Conservation (phyloP, 2,888 invertebrate genomes). For the Electrophaes corylata region DNA sequence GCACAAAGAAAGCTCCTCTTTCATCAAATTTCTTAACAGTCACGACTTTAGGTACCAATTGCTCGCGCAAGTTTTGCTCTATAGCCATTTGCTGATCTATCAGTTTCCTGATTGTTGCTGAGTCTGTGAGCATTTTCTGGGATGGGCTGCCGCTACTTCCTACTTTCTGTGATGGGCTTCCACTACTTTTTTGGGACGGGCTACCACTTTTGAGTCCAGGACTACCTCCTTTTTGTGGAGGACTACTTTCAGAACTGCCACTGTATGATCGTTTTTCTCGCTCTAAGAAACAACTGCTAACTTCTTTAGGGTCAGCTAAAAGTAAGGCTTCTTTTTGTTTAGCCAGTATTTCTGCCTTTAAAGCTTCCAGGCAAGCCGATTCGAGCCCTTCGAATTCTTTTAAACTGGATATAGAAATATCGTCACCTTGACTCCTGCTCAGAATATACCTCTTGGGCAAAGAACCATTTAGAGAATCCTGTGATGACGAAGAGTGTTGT, state of each 20-base stretch:
- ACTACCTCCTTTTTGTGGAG: constrained; percentile 80
- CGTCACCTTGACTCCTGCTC: constrained; percentile 92
- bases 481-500: constrained; percentile 90
- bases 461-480: constrained; percentile 94
- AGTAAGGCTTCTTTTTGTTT: constrained; percentile 93
- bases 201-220: constrained; percentile 76
- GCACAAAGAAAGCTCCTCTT: constrained; percentile 77
- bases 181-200: constrained; percentile 75
- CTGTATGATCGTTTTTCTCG: constrained; percentile 80
- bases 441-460: constrained; percentile 89
- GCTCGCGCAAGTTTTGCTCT: constrained; percentile 70
- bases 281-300: constrained; percentile 77
- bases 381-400: constrained; percentile 97
- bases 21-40: constrained; percentile 79
- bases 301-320: constrained; percentile 83
- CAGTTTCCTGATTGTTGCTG: constrained; percentile 75
- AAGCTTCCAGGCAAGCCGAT: constrained; percentile 93
- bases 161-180: constrained; percentile 76
- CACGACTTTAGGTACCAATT: constrained; percentile 71
- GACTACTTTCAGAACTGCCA: constrained; percentile 86
- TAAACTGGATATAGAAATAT: constrained; percentile 93
- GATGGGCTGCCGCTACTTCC: constrained; percentile 77
- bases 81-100: constrained; percentile 80
- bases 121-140: constrained; percentile 76
- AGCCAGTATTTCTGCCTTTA: constrained; percentile 91